phyloP scores from a whole-genome alignment of 30 jellyfish, hydroid and myxozoan genomes.

The Pseudorhiza aurosa region DNA sequence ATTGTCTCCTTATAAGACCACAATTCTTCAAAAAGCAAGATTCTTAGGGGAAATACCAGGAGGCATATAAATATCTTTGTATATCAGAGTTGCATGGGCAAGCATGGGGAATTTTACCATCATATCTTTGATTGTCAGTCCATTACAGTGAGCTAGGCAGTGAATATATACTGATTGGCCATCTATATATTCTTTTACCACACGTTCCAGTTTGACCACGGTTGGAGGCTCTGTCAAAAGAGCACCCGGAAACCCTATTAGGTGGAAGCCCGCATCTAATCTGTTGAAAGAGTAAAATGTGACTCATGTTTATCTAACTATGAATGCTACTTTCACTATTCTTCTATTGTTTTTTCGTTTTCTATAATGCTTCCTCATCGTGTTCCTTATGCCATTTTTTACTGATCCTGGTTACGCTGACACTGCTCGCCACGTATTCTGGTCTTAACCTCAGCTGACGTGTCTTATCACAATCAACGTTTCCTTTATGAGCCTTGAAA shows the following conservation, averaged over 20 bases:
- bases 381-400: too few relatives aligned
- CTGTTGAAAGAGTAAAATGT: too few relatives aligned
- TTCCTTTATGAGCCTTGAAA: slow-evolving; percentile 1
- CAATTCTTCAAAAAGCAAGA: slow-evolving; percentile 24
- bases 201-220: slow-evolving; percentile 11
- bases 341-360: too few relatives aligned
- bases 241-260: not conserved
- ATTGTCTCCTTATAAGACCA: not conserved
- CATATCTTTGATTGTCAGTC: not conserved
- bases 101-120: not conserved
- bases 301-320: too few relatives aligned
- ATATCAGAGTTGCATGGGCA: not conserved
- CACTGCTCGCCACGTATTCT: too few relatives aligned
- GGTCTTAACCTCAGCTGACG: too few relatives aligned
- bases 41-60: too few relatives aligned
- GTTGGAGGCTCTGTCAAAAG: slow-evolving; percentile 27
- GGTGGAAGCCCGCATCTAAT: slow-evolving; percentile 31
- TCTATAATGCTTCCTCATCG: too few relatives aligned
- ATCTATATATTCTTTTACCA: slow-evolving; percentile 6
- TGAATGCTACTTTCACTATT: too few relatives aligned
- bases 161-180: slow-evolving; percentile 20
- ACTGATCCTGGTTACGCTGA: too few relatives aligned
- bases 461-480: too few relatives aligned
- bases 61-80: not conserved
- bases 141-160: slow-evolving; percentile 36